Base-by-base conservation (phyloP, 2,797 vertebrate genomes). In the Falco concolor region DNA sequence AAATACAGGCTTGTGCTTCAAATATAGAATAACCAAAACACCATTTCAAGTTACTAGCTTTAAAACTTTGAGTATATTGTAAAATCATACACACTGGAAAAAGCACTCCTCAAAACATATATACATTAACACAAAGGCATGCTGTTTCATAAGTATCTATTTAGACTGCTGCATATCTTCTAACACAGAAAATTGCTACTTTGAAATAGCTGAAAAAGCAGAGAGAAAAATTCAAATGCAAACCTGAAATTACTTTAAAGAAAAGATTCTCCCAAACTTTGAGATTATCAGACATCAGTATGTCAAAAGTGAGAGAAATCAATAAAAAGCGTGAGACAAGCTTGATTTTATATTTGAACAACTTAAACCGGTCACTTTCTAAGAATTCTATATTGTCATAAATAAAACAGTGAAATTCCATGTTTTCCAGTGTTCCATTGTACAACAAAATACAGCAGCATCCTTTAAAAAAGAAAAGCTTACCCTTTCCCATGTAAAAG, bases 401-500 rank as follows among this genome's bases (percentile, higher is more conserved):
- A 61, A 57, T 50, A 76, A 80, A 90, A 59, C 15, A 9, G n/a
- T 36, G 49, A 34, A 38, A 78, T 42, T 85, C 40, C 23, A 30
- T 5, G 24, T 15, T 65, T 76, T 73, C n/a, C 53, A 45, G 13
- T 21, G 44, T 54, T 84, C n/a, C 23, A 79, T n/a, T 40, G 67
- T 10, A 78, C 34, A 90, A 21, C 21, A 64, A 91, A 89, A 56
- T 36, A 50, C 40, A 80, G 34, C 13, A 90, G 24, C 19, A 82
- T 27, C 9, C 21, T 22, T 65, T 69, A 23, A 83, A 75, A 89
- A 72, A 89, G 19, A 76, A 89, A 72, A 59, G 81, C 97, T 98
- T 97, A 98, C 98, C 98, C 98, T 97, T 82, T 99, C 99, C 99
- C 99, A 99, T 91, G 98, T 99, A 98, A 99, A 99, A 95, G 98